Evolutionary conservation across 2,113 vertebrate genomes (phyloP).

Genomic region (Tenebrosternarchus preto): DNA sequence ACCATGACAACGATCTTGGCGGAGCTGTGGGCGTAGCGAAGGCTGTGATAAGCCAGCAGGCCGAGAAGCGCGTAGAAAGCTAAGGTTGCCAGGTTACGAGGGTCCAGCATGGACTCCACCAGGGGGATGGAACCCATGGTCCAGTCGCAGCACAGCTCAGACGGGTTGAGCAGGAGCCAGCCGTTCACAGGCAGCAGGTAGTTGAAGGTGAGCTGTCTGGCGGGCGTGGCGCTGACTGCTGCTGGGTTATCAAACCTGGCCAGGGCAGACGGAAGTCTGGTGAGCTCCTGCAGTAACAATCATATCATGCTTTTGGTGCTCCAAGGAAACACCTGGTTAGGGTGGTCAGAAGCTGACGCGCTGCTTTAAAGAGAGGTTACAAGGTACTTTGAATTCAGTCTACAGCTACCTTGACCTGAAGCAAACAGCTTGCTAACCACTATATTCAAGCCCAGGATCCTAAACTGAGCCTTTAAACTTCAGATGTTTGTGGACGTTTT

Average conservation of each 20-base stretch:
- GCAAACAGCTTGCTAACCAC: not conserved
- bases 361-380: not conserved
- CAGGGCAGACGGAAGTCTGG: not conserved
- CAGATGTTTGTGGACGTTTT: not conserved
- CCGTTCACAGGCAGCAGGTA: conserved; percentile 96
- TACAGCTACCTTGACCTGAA: not conserved
- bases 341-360: not conserved
- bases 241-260: conserved; percentile 97
- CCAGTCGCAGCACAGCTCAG: conserved; percentile 97
- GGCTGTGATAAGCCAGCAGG: conserved; percentile 82
- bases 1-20: conserved; percentile 95
- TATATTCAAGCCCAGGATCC: not conserved
- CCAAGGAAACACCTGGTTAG: not conserved
- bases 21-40: conserved; percentile 83
- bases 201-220: conserved; percentile 95
- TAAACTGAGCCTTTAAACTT: not conserved
- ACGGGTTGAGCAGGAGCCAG: conserved; percentile 94
- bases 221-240: conserved; percentile 89
- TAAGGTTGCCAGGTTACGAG: conserved; percentile 88
- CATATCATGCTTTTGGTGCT: not conserved
- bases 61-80: conserved; percentile 84
- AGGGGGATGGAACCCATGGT: conserved; percentile 98
- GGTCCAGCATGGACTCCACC: conserved; percentile 88
- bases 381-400: not conserved
- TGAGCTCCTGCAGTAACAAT: not conserved